These are phyloP conservation scores for Fulica atra DNA, from an alignment of 2,113 vertebrate species.

Conservation along the genomic window DNA sequence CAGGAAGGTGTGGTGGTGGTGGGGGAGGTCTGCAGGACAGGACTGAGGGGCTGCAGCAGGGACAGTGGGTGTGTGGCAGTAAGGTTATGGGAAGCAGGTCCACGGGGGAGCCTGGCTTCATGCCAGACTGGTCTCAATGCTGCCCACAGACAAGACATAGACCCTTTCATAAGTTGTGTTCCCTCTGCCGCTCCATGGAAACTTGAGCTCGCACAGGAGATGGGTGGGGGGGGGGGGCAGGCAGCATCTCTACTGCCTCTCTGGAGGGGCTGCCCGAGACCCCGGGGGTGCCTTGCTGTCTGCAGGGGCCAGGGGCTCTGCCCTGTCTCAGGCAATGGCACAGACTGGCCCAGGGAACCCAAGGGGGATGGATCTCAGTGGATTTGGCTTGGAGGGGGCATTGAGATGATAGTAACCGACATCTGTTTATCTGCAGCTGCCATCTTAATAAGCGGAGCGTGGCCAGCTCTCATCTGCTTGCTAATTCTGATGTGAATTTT, in stretches of 20 bases:
- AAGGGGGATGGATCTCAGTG: background rate
- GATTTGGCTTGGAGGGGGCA: conserved; percentile 47
- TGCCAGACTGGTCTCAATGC: background rate
- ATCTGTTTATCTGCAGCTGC: conserved; percentile 65
- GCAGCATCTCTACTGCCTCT: background rate
- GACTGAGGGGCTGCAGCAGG: background rate
- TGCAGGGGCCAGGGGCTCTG: background rate
- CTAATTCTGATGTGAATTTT: conserved; percentile 60
- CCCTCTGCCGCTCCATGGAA: background rate
- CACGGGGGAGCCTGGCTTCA: background rate
- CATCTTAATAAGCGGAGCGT: conserved; percentile 43
- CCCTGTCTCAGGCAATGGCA: accelerated
- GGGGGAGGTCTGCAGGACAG: accelerated
- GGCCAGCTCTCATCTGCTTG: conserved; percentile 39
- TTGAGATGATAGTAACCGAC: conserved; percentile 38
- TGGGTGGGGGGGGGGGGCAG: background rate
- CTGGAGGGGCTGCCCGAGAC: accelerated
- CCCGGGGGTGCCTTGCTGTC: background rate
- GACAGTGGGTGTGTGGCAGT: accelerated
- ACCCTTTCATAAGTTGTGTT: conserved; percentile 33
- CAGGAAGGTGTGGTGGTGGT: accelerated
- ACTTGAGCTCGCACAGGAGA: background rate
- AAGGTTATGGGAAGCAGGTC: background rate
- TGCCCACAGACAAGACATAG: background rate
- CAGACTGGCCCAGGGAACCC: background rate